Conservation (phyloP, 2,797 vertebrate species). For the Helarctos malayanus region DNA sequence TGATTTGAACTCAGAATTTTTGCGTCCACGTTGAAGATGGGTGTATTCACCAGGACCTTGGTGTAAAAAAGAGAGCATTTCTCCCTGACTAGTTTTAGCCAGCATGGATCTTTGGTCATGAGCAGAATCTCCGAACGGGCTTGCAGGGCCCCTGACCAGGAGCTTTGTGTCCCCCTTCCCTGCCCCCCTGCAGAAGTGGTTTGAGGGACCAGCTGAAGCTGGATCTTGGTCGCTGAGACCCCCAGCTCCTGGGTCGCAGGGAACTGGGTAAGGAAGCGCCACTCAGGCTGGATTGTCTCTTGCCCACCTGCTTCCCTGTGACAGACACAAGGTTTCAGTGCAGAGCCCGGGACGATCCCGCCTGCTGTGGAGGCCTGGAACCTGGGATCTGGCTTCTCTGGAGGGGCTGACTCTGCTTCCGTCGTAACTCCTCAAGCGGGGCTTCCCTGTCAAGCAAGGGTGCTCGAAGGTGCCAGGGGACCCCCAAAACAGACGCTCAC, state of each 20-base stretch:
- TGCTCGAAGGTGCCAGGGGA: neutral
- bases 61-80: neutral
- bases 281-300: neutral
- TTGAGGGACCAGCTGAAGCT: neutral
- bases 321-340: neutral
- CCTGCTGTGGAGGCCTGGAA: no score
- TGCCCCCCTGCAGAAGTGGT: neutral
- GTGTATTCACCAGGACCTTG: neutral
- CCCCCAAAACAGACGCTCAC: fast-evolving
- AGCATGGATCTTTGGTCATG: neutral
- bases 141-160: neutral
- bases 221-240: neutral
- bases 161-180: neutral
- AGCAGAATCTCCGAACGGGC: neutral
- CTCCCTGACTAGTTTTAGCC: neutral
- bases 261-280: neutral
- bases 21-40: neutral
- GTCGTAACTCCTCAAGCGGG: no score
- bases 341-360: neutral
- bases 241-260: neutral
- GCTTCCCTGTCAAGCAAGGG: neutral
- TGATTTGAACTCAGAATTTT: neutral
- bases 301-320: neutral
- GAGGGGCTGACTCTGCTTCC: neutral
- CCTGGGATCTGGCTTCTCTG: neutral